A percentile compares a stretch with the other conserved stretches of the same genome.
Evolutionary conservation across 1,140 invertebrate species (phyloP).

Genomic region (Globodera ellingtonae): DNA sequence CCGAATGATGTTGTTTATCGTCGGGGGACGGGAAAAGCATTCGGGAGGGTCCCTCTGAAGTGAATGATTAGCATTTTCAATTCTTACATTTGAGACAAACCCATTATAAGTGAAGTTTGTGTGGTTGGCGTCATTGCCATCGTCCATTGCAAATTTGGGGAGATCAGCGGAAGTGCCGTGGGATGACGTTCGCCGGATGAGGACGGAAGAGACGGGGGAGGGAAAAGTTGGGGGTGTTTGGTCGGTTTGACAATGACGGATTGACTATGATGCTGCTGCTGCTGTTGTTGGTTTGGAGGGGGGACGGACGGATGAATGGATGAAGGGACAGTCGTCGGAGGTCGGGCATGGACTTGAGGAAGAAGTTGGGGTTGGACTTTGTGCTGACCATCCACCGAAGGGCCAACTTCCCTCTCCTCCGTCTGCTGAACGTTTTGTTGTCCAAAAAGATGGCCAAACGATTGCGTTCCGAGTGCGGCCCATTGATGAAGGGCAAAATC

Average conservation of each 20-base stretch:
- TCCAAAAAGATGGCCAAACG: conserved; percentile 4
- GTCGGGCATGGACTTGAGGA: not conserved
- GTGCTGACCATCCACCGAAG: not conserved
- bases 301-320: not conserved
- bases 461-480: not conserved
- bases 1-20: not conserved
- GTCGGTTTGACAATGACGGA: not conserved
- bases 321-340: not conserved
- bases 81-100: not conserved
- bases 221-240: not conserved
- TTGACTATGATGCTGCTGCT: not conserved
- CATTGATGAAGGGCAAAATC: not conserved
- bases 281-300: not conserved
- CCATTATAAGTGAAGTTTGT: not conserved
- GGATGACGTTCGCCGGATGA: not conserved
- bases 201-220: not conserved
- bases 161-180: not conserved
- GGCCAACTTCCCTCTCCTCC: not conserved
- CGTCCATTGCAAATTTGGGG: not conserved
- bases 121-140: not conserved
- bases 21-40: conserved; percentile 5
- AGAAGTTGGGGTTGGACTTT: not conserved
- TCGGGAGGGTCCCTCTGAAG: not conserved
- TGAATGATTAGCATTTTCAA: not conserved
- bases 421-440: not conserved